A percentile compares a stretch with the other conserved stretches of the same genome.
phyloP scores from a whole-genome alignment of 2,797 vertebrate genomes.

The Falco berigora region DNA sequence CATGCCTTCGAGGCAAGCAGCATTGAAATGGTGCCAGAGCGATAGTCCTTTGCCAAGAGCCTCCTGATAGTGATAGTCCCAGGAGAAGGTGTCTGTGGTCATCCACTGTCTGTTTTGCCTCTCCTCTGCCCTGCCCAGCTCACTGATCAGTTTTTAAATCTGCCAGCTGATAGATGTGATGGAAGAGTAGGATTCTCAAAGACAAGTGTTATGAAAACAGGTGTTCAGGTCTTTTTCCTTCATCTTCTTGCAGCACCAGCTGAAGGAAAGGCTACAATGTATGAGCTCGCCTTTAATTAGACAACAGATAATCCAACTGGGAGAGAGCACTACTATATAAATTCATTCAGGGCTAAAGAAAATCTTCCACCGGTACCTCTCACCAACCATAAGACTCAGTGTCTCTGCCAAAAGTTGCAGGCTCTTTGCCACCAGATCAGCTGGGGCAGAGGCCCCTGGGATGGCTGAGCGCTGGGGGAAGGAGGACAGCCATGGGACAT shows the following conservation, averaged over 20 bases:
- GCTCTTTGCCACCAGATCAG: background rate
- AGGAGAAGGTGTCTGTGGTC: background rate
- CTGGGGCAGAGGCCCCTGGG: background rate
- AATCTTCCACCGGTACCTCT: background rate
- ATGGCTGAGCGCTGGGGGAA: background rate
- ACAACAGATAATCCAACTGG: background rate
- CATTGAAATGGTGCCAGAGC: slow-evolving; percentile 2
- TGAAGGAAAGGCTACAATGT: background rate
- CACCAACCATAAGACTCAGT: background rate
- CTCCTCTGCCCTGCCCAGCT: background rate
- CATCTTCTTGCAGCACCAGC: background rate
- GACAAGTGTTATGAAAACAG: background rate
- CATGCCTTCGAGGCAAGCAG: slow-evolving; percentile 10
- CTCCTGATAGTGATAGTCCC: background rate
- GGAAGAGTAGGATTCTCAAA: background rate
- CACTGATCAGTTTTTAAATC: background rate
- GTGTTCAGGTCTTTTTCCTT: background rate
- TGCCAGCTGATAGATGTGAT: background rate
- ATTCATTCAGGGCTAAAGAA: background rate
- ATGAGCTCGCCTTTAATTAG: background rate
- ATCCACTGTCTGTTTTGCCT: background rate
- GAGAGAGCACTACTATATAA: background rate
- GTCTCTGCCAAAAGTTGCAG: background rate
- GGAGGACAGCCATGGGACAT: background rate
- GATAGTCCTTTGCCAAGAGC: background rate